Percentiles rank a stretch among this genome's conserved stretches.
Conservation (phyloP, 2,797 vertebrate genomes). For the Prunella strophiata region DNA sequence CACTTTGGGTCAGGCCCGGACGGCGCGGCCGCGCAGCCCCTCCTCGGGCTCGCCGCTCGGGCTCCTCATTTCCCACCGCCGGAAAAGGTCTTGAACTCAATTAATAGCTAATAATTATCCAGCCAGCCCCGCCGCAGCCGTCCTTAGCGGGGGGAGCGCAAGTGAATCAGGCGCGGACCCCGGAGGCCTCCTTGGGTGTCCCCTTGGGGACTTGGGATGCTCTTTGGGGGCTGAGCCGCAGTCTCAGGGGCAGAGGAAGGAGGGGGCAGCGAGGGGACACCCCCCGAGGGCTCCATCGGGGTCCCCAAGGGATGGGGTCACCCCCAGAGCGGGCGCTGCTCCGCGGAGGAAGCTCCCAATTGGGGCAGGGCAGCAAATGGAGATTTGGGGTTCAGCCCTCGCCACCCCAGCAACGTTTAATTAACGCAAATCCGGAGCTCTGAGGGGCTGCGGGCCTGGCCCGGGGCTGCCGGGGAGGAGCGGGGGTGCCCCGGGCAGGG, state of each 20-base stretch:
- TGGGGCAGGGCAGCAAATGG: accelerated
- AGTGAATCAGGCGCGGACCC: background rate
- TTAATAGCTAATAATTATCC: constrained; percentile 94
- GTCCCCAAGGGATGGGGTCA: background rate
- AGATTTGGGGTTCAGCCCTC: background rate
- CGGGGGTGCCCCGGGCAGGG: background rate
- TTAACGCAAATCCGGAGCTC: background rate
- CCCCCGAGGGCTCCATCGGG: background rate
- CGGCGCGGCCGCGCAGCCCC: constrained; percentile 54
- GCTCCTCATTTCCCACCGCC: constrained; percentile 84
- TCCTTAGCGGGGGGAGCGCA: background rate
- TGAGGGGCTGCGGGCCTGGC: background rate
- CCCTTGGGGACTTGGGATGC: background rate
- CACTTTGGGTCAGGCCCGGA: background rate
- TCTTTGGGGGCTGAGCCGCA: too few relatives aligned
- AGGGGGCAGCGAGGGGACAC: background rate
- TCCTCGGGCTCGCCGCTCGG: constrained; percentile 82
- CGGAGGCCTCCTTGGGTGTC: background rate
- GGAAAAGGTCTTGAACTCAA: constrained; percentile 89
- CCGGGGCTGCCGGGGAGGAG: background rate
- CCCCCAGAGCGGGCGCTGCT: background rate
- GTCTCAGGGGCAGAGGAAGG: accelerated
- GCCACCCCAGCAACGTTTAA: accelerated
- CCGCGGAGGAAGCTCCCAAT: background rate
- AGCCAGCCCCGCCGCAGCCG: constrained; percentile 49